Evolutionary conservation across 2,113 vertebrate species (phyloP), one percentile per base, ranked within the genome.

Genomic region (Orthonyx spaldingii): DNA sequence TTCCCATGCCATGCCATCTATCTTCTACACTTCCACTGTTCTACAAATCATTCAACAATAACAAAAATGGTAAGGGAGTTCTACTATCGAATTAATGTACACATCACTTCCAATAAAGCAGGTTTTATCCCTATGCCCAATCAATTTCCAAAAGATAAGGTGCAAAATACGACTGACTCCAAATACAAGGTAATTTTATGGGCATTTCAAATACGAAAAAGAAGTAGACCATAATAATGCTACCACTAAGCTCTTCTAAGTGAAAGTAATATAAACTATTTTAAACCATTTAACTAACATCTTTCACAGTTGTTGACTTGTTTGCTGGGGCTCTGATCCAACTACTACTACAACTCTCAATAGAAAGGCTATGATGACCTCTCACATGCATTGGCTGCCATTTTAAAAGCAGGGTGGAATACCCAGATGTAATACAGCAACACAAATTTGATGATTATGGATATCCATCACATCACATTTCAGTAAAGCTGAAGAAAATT

Each of bases 241-340:
- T 72, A 87, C 74, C 37, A 72, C 26, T 68, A 84, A 89, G 53
- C 49, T 82, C 74, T 82, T 89, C 50, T n/a, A n/a, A 76, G n/a
- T 30, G 18, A 93, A 60, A 89, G 74, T 71, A 92, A 84, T 49
- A 87, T 44, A 82, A 94, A 91, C 53, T 64, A 60, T 52, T 84
- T 78, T 42, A 94, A 93, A 71, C 26, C 57, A 79, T 78, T 89
- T 82, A 87, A 65, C 26, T 84, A 89, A 93, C 37, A 64, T 76
- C 61, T 93, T 96, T 84, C 84, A 79, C 28, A 91, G 84, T 41
- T 91, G 81, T 71, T 78, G 76, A 16, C 21, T 55, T 75, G 60
- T 37, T 89, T 27, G 0, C 26, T 0, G 0, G 21, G 49, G 81
- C 69, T 72, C 68, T 89, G 49, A 61, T 91, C 81, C 84, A 85